Evolutionary conservation across 1,140 invertebrate genomes (phyloP).

Genomic region (Lasioglossum baleicum): DNA sequence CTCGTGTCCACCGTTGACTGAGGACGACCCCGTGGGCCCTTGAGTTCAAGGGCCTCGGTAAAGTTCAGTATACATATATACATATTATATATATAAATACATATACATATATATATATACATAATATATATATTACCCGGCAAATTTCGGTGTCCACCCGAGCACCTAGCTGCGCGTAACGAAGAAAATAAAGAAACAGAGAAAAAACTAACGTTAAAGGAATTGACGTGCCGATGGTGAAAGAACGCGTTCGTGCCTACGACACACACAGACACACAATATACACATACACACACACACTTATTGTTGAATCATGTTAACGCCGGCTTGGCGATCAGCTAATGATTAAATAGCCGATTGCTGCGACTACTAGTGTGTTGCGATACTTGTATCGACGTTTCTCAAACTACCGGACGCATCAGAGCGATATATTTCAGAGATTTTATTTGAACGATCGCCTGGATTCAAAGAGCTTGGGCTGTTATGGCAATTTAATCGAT

Average conservation of each 20-base stretch:
- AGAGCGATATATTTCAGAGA: no score
- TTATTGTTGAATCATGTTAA: slow-evolving; percentile 43
- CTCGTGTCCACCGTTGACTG: slow-evolving; percentile 44
- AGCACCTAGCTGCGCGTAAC: slow-evolving; percentile 3
- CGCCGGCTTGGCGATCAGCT: slow-evolving; percentile 30
- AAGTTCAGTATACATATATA: slow-evolving; percentile 18
- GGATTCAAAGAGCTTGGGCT: no score
- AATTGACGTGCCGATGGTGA: slow-evolving; percentile 65
- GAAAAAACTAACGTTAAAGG: slow-evolving; percentile 29
- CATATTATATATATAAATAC: no score
- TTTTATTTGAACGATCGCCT: no score
- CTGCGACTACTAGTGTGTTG: slow-evolving; percentile 21
- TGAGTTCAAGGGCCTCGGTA: not conserved
- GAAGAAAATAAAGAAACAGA: not conserved
- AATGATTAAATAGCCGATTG: not conserved
- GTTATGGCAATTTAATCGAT: no score
- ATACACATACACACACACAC: not conserved
- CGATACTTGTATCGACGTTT: slow-evolving; percentile 8
- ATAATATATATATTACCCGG: not conserved
- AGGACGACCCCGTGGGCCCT: slow-evolving; percentile 14
- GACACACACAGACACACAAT: slow-evolving; percentile 25
- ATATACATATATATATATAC: no score
- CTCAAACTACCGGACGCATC: no score
- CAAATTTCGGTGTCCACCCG: slow-evolving; percentile 17
- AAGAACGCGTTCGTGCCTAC: slow-evolving; percentile 65